Conservation (phyloP, 2,113 vertebrate species). For the Sula dactylatra region DNA sequence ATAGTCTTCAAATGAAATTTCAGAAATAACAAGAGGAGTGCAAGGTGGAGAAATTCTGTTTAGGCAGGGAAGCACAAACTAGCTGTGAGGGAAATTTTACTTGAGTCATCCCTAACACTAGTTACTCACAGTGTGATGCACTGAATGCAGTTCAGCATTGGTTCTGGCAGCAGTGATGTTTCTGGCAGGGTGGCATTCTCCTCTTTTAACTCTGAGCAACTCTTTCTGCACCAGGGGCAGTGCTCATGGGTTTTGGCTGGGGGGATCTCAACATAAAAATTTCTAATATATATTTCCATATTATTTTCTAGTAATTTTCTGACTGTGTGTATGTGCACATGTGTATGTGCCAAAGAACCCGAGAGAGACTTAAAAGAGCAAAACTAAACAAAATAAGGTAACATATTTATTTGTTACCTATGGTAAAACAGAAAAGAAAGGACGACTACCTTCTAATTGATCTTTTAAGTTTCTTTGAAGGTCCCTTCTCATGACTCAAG, state of each 20-base stretch:
- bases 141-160: not conserved
- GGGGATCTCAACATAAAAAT: not conserved
- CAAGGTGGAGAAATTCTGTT: not conserved
- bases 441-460: not conserved
- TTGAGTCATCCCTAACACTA: not conserved
- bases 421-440: not conserved
- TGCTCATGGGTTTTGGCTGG: not conserved
- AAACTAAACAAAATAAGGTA: not conserved
- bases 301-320: not conserved
- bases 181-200: not conserved
- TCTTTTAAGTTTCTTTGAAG: not conserved
- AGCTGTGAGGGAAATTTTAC: not conserved
- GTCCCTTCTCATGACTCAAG: not conserved
- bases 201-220: not conserved
- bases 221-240: not conserved
- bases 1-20: not conserved
- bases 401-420: not conserved
- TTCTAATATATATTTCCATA: not conserved
- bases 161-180: not conserved
- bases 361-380: not conserved
- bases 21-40: not conserved
- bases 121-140: not conserved
- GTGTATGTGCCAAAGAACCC: not conserved
- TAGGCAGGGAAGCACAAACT: not conserved
- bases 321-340: fast-evolving